These are phyloP conservation scores for Atrina japonica DNA, from an alignment of 2,888 invertebrate genomes.

Conservation along the genomic window DNA sequence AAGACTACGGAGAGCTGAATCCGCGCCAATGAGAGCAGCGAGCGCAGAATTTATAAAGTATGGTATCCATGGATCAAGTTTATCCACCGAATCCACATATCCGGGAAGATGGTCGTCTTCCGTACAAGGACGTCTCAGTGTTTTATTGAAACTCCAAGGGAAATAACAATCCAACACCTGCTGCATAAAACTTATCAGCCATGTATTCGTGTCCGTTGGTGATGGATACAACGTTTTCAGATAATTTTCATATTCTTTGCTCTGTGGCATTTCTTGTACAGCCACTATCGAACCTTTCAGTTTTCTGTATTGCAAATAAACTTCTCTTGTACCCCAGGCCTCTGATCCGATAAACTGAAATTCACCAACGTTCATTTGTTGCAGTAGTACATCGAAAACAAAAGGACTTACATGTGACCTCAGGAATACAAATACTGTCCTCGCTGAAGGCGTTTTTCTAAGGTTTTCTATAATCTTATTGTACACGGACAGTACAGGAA, in stretches of 20 bases:
- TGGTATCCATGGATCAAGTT: slow-evolving; percentile 21
- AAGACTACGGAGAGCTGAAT: slow-evolving; percentile 12
- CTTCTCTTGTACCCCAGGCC: slow-evolving; percentile 49
- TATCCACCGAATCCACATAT: not conserved
- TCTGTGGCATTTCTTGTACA: slow-evolving; percentile 44
- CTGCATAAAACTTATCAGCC: slow-evolving; percentile 51
- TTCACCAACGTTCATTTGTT: slow-evolving; percentile 35
- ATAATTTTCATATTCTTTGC: slow-evolving; percentile 37
- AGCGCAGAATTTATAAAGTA: slow-evolving; percentile 12
- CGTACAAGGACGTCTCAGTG: slow-evolving; percentile 15
- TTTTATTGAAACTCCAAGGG: slow-evolving; percentile 55
- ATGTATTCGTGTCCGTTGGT: slow-evolving; percentile 33
- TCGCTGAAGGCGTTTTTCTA: slow-evolving; percentile 35
- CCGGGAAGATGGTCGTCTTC: slow-evolving; percentile 5
- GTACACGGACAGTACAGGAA: slow-evolving; percentile 33
- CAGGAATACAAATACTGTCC: slow-evolving; percentile 47
- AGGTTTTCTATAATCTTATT: slow-evolving; percentile 30
- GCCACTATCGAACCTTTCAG: slow-evolving; percentile 48
- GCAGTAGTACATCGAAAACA: slow-evolving; percentile 33
- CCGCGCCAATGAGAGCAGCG: slow-evolving; percentile 22
- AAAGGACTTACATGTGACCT: slow-evolving; percentile 39
- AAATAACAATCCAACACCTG: slow-evolving; percentile 48
- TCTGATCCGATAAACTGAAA: slow-evolving; percentile 54
- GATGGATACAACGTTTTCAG: slow-evolving; percentile 4
- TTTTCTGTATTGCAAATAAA: slow-evolving; percentile 22